phyloP scores from a whole-genome alignment of 2,113 vertebrate species.

The Dicerorhinus sumatrensis region DNA sequence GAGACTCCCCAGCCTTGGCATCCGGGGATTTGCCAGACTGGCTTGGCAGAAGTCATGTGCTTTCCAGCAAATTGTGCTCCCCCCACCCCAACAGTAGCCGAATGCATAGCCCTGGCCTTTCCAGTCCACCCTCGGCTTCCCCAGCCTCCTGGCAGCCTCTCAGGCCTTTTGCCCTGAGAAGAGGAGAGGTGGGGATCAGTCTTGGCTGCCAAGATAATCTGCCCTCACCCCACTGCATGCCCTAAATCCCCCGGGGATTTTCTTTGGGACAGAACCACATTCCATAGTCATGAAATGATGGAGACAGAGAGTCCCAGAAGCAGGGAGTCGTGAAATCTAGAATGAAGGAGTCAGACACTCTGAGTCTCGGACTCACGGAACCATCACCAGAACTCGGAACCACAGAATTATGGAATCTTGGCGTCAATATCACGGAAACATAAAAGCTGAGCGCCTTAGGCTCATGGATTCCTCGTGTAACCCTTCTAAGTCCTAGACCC shows the following conservation, averaged over 20 bases:
- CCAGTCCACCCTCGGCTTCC: neutral
- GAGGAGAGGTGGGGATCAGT: neutral
- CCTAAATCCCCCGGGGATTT: neutral
- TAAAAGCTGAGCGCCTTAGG: neutral
- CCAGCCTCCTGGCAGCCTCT: neutral
- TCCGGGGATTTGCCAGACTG: neutral
- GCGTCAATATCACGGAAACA: neutral
- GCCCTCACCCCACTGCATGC: neutral
- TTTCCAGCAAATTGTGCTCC: neutral
- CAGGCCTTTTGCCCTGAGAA: neutral
- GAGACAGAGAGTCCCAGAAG: neutral
- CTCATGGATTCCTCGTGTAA: neutral
- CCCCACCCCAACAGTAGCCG: neutral
- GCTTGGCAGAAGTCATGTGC: neutral
- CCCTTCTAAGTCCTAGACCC: neutral
- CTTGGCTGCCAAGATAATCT: neutral
- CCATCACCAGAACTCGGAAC: neutral
- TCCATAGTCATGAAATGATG: neutral
- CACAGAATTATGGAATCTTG: neutral
- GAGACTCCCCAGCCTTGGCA: neutral
- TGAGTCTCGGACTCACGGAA: neutral
- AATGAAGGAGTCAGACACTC: neutral
- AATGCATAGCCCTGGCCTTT: too few relatives aligned
- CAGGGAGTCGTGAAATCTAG: neutral
- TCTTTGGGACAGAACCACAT: neutral